Percentiles rank a stretch among this genome's conserved stretches.
These are phyloP conservation scores for Sialia sialis DNA, from an alignment of 2,113 vertebrate species.

Conservation along the genomic window DNA sequence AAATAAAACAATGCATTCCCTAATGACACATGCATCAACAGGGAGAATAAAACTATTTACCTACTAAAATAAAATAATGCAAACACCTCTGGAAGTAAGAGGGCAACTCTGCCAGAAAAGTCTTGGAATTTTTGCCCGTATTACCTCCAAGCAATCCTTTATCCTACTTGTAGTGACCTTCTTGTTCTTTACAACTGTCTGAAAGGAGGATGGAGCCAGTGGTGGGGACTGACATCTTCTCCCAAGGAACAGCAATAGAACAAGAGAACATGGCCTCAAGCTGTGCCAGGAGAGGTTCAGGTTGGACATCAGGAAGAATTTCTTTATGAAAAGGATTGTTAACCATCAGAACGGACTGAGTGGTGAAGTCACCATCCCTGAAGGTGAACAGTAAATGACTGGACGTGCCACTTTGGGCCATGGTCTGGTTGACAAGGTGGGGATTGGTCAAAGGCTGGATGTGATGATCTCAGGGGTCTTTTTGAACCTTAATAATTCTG, in stretches of 20 bases:
- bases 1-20: not conserved
- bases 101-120: not conserved
- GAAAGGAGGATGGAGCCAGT: not conserved
- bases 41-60: not conserved
- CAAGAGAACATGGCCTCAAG: not conserved
- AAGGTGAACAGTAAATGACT: not conserved
- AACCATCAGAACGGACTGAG: not conserved
- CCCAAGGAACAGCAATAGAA: not conserved
- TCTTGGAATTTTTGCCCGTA: not conserved
- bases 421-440: not conserved
- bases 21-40: not conserved
- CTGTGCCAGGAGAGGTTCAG: not conserved
- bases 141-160: not conserved
- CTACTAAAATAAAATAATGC: not conserved
- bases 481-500: not conserved
- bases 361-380: not conserved
- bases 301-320: not conserved
- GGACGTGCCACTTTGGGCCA: not conserved
- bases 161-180: not conserved
- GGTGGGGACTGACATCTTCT: accelerated
- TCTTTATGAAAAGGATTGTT: not conserved
- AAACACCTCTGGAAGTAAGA: not conserved
- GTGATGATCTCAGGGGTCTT: not conserved
- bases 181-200: not conserved
- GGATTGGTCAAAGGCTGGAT: not conserved